Conservation (phyloP, 2,113 vertebrate genomes). For the Vulpes vulpes region DNA sequence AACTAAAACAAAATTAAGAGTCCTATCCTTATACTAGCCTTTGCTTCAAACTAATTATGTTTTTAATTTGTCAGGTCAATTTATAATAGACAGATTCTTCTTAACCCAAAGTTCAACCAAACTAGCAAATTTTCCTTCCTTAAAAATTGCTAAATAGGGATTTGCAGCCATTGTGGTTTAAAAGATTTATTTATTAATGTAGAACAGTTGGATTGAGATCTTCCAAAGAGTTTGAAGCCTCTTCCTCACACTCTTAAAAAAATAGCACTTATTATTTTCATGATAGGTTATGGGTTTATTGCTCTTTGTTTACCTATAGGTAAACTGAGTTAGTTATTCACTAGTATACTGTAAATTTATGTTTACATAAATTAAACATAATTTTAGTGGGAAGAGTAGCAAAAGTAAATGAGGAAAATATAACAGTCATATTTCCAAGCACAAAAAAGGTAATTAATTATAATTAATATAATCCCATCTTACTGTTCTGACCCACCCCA, state of each 20-base stretch:
- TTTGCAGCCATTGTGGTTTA: not conserved
- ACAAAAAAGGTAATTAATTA: not conserved
- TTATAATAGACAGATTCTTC: not conserved
- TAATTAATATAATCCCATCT: not conserved
- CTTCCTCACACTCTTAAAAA: conserved; percentile 12
- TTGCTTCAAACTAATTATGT: not conserved
- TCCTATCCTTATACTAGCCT: not conserved
- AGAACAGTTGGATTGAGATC: not conserved
- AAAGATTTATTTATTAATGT: not conserved
- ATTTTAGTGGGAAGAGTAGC: not conserved
- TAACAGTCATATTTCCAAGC: not conserved
- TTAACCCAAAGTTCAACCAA: not conserved
- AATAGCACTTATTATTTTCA: not conserved
- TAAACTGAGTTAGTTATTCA: not conserved
- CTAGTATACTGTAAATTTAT: not conserved
- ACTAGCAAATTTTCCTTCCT: not conserved
- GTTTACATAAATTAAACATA: not conserved
- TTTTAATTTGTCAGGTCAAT: not conserved
- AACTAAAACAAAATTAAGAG: conserved; percentile 42
- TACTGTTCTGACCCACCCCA: not conserved
- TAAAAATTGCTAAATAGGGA: not conserved
- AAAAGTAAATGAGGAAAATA: not conserved
- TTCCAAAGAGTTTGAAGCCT: not conserved
- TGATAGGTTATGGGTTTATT: not conserved
- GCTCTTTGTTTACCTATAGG: not conserved